These are phyloP conservation scores for Nansenia antarctica DNA, from an alignment of 2,113 vertebrate genomes.

Conservation along the genomic window DNA sequence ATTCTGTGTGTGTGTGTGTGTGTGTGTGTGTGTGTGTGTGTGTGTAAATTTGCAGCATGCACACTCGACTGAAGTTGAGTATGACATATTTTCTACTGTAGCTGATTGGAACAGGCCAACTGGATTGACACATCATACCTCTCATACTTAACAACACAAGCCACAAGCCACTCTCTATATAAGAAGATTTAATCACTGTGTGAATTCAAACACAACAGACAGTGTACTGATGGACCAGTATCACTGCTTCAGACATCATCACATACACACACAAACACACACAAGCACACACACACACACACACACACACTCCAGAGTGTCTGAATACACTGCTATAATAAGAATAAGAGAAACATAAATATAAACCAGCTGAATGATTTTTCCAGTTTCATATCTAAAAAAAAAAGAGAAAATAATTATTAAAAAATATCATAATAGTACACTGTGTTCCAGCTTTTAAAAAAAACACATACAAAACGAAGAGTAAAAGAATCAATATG, in stretches of 20 bases:
- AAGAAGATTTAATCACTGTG: conserved; percentile 43
- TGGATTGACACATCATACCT: no score
- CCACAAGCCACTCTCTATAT: background rate
- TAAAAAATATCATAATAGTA: conserved; percentile 35
- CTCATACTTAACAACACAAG: no score
- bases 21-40: background rate
- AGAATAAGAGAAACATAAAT: conserved; percentile 58
- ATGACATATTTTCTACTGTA: no score
- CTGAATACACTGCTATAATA: conserved; percentile 42
- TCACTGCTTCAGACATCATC: no score
- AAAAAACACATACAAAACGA: conserved; percentile 35
- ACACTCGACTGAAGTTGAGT: no score
- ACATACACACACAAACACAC: no score
- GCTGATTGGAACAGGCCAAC: no score
- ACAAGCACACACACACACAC: conserved; percentile 9
- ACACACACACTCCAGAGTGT: conserved; percentile 30
- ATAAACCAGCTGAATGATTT: conserved; percentile 36
- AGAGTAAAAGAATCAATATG: conserved; percentile 57
- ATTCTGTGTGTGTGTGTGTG: background rate
- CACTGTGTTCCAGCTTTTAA: conserved; percentile 54
- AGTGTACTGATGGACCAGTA: conserved; percentile 12
- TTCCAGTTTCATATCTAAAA: conserved; percentile 35
- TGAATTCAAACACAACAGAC: conserved; percentile 28
- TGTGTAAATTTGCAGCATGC: background rate
- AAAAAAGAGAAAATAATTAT: conserved; percentile 39